Percentiles rank a stretch among this genome's conserved stretches.
phyloP scores from a whole-genome alignment of 2,113 vertebrate species.

The Acanthochromis polyacanthus region DNA sequence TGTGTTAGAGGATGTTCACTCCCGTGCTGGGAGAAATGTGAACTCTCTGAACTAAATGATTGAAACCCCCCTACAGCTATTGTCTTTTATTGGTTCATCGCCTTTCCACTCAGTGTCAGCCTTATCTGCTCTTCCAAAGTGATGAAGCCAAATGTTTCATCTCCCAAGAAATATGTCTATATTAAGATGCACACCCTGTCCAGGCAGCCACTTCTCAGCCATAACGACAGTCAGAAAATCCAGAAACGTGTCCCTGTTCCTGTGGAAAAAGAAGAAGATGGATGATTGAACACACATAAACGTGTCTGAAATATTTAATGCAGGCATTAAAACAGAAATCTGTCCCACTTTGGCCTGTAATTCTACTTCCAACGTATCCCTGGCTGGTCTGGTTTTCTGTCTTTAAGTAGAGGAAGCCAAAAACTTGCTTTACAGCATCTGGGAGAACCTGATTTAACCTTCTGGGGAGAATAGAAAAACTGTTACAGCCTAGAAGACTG shows the following conservation, averaged over 20 bases:
- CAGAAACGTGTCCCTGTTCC: constrained; percentile 1
- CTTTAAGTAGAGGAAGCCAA: background rate
- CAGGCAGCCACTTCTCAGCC: constrained; percentile 6
- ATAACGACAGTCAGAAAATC: background rate
- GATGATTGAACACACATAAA: background rate
- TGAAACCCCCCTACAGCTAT: background rate
- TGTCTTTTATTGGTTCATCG: background rate
- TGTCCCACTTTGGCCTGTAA: background rate
- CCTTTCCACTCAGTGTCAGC: background rate
- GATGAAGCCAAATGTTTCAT: constrained; percentile 1
- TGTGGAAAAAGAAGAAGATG: background rate
- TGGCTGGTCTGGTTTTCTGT: background rate
- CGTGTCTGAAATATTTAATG: background rate
- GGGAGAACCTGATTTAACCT: constrained; percentile 53
- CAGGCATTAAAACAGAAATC: background rate
- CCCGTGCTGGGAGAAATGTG: background rate
- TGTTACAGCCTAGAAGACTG: background rate
- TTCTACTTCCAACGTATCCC: background rate
- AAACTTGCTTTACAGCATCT: constrained; percentile 6
- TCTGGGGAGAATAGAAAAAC: background rate
- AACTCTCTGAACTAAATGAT: background rate
- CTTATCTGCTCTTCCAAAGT: constrained; percentile 17
- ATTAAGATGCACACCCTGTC: background rate
- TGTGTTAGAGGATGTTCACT: background rate
- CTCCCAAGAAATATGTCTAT: background rate